Conservation (phyloP, 2,888 invertebrate species). For the Mesoligia furuncula region DNA sequence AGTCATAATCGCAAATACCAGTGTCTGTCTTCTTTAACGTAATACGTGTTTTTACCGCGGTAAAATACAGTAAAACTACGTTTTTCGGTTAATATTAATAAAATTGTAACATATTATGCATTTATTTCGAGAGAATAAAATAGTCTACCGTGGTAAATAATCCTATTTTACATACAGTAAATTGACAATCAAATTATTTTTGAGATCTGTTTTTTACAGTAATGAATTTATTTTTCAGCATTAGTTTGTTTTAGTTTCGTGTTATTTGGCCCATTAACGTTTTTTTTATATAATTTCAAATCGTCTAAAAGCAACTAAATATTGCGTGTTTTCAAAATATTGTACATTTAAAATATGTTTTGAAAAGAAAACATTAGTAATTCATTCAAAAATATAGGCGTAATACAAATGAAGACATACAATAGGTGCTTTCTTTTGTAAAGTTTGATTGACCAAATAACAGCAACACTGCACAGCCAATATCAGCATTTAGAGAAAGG, state of each 20-base stretch:
- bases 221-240: slow-evolving; percentile 18
- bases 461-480: slow-evolving; percentile 18
- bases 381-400: not conserved
- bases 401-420: not conserved
- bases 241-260: slow-evolving; percentile 13
- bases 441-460: slow-evolving; percentile 19
- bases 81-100: slow-evolving; percentile 22
- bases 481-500: slow-evolving; percentile 59
- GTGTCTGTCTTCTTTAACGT: slow-evolving; percentile 62
- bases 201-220: slow-evolving; percentile 29
- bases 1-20: slow-evolving; percentile 72
- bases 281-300: not conserved
- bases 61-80: slow-evolving; percentile 33
- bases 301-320: not conserved
- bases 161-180: slow-evolving; percentile 23
- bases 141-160: slow-evolving; percentile 41
- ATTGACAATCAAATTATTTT: slow-evolving; percentile 20
- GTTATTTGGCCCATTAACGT: slow-evolving; percentile 30
- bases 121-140: slow-evolving; percentile 29
- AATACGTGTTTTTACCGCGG: slow-evolving; percentile 34
- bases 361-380: not conserved
- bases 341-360: not conserved
- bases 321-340: not conserved
- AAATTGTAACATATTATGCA: slow-evolving; percentile 27
- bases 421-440: not conserved